Evolutionary conservation across 2,888 invertebrate species (phyloP), one percentile per base, ranked within the genome.

Genomic region (Nudaria mundana): DNA sequence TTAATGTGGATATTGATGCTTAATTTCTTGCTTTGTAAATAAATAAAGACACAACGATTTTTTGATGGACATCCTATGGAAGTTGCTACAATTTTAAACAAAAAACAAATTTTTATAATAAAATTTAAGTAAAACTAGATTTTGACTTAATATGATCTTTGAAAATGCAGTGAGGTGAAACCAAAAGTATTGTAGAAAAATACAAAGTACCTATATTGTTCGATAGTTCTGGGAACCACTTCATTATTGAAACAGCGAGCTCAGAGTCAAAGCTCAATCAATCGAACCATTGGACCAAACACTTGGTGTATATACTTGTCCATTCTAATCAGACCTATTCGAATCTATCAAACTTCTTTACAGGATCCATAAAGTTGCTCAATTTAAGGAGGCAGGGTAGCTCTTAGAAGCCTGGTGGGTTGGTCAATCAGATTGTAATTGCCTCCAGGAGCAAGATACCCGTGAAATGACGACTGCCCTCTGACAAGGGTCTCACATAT

Each of bases 371-470:
- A 7, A 1, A 13, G 18, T 31, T 38, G 18, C 33, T 31, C 8
- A 38, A 12, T 33, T 14, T 13, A 37, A 35, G 39, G 39, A 46
- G 36, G 55, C 40, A 37, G 40, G 49, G 54, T 13, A 53, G 72
- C 37, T 71, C 76, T 52, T 15, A 1, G 5, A 6, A 37, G 5
- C 35, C 46, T 71, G 76, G 76, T 54, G 52, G 52, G 37, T 69
- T n/a, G 76, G 83, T 78, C 83, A 78, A 80, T 84, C 83, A 81
- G 78, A 75, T 71, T 77, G 83, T 84, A 84, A 85, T 85, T 85
- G 84, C 76, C 75, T 77, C 74, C 74, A 74, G 71, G 60, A 71
- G 53, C 71, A 82, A 84, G 85, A 82, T 82, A 85, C 74, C 81
- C 85, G 83, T 85, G 83, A 84, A 86, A 83, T 83, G 83, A 80